These are phyloP conservation scores for Laticauda laticaudata DNA, from an alignment of 2,113 vertebrate genomes.

Conservation along the genomic window DNA sequence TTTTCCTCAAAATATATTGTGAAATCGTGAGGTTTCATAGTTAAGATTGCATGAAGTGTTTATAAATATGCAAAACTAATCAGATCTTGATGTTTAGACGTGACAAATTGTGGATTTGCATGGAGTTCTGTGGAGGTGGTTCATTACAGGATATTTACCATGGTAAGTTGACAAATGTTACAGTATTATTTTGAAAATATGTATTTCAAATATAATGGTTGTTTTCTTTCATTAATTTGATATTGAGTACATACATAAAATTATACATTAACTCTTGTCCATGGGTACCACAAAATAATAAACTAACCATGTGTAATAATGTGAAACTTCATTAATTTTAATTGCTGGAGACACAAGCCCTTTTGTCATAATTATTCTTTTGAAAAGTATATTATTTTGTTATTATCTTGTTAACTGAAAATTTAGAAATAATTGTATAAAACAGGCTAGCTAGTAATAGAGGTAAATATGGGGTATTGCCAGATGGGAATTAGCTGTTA, in stretches of 20 bases:
- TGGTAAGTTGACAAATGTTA: slow-evolving; percentile 67
- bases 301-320: background rate
- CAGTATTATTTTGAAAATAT: background rate
- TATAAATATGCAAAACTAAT: slow-evolving; percentile 35
- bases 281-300: background rate
- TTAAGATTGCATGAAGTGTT: slow-evolving; percentile 4
- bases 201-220: background rate
- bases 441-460: too few species aligned
- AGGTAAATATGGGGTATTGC: background rate
- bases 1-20: background rate
- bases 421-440: background rate
- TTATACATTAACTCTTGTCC: background rate
- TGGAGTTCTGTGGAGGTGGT: slow-evolving; percentile 97
- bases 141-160: slow-evolving; percentile 91
- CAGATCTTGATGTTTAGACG: slow-evolving; percentile 75
- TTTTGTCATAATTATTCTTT: background rate
- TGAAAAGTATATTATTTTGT: background rate
- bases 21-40: background rate
- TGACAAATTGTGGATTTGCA: slow-evolving; percentile 99
- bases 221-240: background rate
- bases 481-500: background rate
- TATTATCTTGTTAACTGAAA: background rate
- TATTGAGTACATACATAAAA: background rate
- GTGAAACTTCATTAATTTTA: background rate
- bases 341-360: background rate